A percentile compares a stretch with the other conserved stretches of the same genome.
Conservation (phyloP, 2,888 invertebrate species). For the Panzeria rudis region DNA sequence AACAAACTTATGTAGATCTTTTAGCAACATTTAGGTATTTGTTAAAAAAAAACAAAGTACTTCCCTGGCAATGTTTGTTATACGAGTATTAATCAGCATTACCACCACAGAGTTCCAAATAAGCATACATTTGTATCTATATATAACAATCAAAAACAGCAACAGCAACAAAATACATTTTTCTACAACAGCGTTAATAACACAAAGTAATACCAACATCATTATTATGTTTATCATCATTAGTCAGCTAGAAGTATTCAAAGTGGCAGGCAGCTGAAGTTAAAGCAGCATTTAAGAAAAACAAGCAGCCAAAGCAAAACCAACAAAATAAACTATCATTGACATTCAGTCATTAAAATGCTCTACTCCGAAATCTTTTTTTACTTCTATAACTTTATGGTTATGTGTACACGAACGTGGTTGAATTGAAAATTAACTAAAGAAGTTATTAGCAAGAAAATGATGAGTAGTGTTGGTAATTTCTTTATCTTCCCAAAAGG, state of each 20-base stretch:
- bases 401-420: constrained; percentile 2
- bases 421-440: constrained; percentile 4
- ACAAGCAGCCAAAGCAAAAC: constrained; percentile 32
- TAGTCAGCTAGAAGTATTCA: constrained; percentile 44
- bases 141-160: constrained; percentile 21
- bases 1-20: constrained; percentile 6
- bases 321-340: constrained; percentile 45
- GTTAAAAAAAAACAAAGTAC: constrained; percentile 56
- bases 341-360: constrained; percentile 65
- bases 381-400: constrained; percentile 19
- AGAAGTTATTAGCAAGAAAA: too few species aligned
- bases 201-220: constrained; percentile 41
- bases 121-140: background rate
- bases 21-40: constrained; percentile 12
- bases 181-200: constrained; percentile 38
- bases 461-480: too few species aligned
- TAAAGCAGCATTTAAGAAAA: constrained; percentile 48
- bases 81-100: constrained; percentile 57
- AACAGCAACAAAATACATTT: constrained; percentile 41
- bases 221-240: constrained; percentile 57
- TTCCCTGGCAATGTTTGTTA: constrained; percentile 51
- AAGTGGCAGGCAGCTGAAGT: constrained; percentile 43
- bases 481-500: too few species aligned
- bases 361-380: constrained; percentile 8
- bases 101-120: constrained; percentile 55